Conservation (phyloP, 2,888 invertebrate species). For the Platerodrilus igneus region DNA sequence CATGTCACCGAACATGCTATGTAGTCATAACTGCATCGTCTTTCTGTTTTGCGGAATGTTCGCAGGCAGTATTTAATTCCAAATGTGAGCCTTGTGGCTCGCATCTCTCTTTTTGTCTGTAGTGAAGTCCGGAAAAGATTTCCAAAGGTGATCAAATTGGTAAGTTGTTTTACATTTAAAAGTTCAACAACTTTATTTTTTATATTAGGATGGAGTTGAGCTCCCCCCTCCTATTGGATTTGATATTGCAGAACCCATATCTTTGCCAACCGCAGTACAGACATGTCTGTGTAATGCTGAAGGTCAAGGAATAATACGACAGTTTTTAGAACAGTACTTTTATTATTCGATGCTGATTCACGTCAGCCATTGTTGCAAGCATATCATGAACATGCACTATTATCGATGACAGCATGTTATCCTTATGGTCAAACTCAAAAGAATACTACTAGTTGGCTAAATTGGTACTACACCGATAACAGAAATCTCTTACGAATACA, state of each 20-base stretch:
- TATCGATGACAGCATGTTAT: slow-evolving; percentile 62
- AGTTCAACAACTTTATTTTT: slow-evolving; percentile 4
- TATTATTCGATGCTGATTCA: slow-evolving; percentile 74
- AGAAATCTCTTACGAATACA: slow-evolving; percentile 62
- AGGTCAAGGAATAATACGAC: slow-evolving; percentile 66
- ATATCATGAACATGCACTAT: slow-evolving; percentile 79
- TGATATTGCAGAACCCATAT: slow-evolving; percentile 66
- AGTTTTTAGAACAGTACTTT: slow-evolving; percentile 83
- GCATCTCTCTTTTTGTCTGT: slow-evolving; percentile 54
- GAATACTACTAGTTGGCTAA: slow-evolving; percentile 40
- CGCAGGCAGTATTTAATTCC: slow-evolving; percentile 22
- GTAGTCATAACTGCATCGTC: too few relatives aligned
- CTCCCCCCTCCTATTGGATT: slow-evolving; percentile 85
- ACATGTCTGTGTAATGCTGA: slow-evolving; percentile 66
- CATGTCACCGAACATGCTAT: too few relatives aligned
- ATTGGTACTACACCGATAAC: slow-evolving; percentile 52
- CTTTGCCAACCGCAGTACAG: slow-evolving; percentile 62
- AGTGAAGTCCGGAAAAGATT: slow-evolving; percentile 88
- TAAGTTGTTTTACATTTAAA: slow-evolving; percentile 53
- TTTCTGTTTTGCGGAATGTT: slow-evolving; percentile 25
- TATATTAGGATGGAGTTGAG: slow-evolving; percentile 77
- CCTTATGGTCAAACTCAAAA: slow-evolving; percentile 51
- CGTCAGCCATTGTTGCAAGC: slow-evolving; percentile 77
- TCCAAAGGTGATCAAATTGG: slow-evolving; percentile 80
- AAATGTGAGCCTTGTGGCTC: slow-evolving; percentile 35